Conservation (phyloP, 2,113 vertebrate genomes). For the Leiothrix lutea region DNA sequence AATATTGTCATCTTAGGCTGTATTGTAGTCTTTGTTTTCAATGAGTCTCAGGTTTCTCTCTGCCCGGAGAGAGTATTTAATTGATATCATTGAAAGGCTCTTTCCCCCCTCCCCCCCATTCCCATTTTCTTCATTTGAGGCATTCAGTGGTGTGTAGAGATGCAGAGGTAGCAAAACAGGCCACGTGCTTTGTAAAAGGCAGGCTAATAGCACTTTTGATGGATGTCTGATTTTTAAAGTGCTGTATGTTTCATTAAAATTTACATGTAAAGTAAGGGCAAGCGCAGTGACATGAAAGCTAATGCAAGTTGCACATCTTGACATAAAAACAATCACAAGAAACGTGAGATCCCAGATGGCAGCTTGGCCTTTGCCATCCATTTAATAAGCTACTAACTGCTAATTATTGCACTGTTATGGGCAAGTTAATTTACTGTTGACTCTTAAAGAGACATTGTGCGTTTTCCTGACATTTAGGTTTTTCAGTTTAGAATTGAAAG, state of each 20-base stretch:
- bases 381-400: conserved; percentile 87
- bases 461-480: conserved; percentile 37
- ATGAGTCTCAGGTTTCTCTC: conserved; percentile 48
- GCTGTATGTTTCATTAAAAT: conserved; percentile 78
- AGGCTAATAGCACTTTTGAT: conserved; percentile 70
- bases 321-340: conserved; percentile 82
- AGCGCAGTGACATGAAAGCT: conserved; percentile 75
- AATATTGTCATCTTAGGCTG: conserved; percentile 19
- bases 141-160: conserved; percentile 62
- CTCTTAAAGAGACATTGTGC: conserved; percentile 79
- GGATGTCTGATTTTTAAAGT: conserved; percentile 74
- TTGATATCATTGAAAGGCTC: conserved; percentile 54
- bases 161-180: conserved; percentile 58
- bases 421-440: conserved; percentile 85
- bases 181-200: conserved; percentile 66
- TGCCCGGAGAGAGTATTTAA: conserved; percentile 64
- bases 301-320: conserved; percentile 75
- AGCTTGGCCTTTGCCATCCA: conserved; percentile 84
- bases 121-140: not conserved
- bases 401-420: conserved; percentile 84
- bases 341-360: conserved; percentile 84
- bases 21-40: conserved; percentile 24
- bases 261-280: conserved; percentile 76
- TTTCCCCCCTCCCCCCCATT: rapidly evolving
- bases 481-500: conserved; percentile 49